A percentile compares a stretch with the other conserved stretches of the same genome.
Conservation (phyloP, 2,113 vertebrate genomes). For the Barbus barbus region DNA sequence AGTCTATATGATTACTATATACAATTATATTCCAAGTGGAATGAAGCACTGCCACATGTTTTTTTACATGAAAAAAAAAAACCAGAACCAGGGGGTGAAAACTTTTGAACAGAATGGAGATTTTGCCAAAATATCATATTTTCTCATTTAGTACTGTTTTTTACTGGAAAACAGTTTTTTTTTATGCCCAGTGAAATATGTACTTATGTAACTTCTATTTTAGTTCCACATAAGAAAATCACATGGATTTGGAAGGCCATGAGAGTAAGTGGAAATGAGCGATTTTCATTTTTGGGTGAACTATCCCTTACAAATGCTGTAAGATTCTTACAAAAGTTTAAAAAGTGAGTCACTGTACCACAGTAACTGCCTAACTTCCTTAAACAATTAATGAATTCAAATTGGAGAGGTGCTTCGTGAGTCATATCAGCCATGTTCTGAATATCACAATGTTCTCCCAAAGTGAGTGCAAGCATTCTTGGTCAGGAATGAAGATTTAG, state of each 20-base stretch:
- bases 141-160: too few species aligned
- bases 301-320: not conserved
- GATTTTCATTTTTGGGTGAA: not conserved
- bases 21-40: not conserved
- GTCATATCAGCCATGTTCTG: slow-evolving; percentile 14
- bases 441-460: slow-evolving; percentile 48
- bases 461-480: slow-evolving; percentile 56
- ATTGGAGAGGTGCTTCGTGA: slow-evolving; percentile 2
- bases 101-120: too few species aligned
- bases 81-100: too few species aligned
- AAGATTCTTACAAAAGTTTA: not conserved
- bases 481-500: slow-evolving; percentile 56
- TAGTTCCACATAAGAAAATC: too few species aligned
- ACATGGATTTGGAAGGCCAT: not conserved
- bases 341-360: not conserved
- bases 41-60: not conserved
- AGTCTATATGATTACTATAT: not conserved
- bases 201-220: too few species aligned
- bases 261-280: not conserved
- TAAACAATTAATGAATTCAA: slow-evolving; percentile 6
- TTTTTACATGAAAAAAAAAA: too few species aligned
- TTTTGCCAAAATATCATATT: too few species aligned
- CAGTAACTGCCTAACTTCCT: not conserved
- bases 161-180: too few species aligned
- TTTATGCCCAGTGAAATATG: too few species aligned